phyloP scores from a whole-genome alignment of 2,888 invertebrate genomes.

The Latrodectus hesperus region DNA sequence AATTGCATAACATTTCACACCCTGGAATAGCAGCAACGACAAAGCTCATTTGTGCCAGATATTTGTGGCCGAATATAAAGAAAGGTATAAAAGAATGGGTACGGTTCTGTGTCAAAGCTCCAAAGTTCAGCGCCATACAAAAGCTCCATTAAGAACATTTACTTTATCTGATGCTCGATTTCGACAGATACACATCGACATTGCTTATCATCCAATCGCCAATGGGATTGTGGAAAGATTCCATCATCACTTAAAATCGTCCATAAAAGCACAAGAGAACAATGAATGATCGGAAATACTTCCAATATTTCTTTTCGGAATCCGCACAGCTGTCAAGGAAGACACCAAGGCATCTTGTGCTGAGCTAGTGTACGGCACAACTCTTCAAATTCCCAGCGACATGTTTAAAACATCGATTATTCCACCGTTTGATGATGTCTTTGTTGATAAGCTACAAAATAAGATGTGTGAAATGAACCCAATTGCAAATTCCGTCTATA shows the following conservation, averaged over 20 bases:
- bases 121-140: background rate
- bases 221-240: background rate
- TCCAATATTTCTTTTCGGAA: constrained; percentile 3
- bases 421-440: no score
- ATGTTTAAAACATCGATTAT: no score
- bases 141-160: background rate
- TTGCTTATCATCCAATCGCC: background rate
- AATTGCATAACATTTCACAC: constrained; percentile 11
- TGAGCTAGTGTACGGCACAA: no score
- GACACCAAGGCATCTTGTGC: no score
- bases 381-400: no score
- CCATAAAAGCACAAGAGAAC: no score
- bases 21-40: background rate
- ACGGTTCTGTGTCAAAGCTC: background rate
- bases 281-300: background rate
- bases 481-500: no score
- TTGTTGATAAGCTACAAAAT: no score
- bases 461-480: no score
- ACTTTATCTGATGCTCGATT: constrained; percentile 3
- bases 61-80: background rate
- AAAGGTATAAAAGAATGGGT: background rate
- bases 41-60: no score
- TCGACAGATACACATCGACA: background rate
- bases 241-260: background rate
- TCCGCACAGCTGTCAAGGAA: no score